phyloP scores from a whole-genome alignment of 2,113 vertebrate genomes.

The Nannobrachium achirus region DNA sequence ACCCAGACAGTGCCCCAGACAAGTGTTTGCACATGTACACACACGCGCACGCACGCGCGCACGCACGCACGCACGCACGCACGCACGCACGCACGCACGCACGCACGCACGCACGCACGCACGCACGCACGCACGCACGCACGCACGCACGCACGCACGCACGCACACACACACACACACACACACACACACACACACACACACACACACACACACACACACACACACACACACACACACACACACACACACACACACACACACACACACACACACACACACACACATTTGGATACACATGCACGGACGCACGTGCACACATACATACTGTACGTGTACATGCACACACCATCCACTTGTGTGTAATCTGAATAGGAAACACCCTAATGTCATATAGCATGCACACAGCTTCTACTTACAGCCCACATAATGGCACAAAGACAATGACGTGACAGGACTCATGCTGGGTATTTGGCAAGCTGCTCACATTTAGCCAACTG shows the following conservation, averaged over 20 bases:
- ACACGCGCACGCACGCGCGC: slow-evolving; percentile 7
- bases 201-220: background rate
- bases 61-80: slow-evolving; percentile 12
- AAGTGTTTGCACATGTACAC: background rate
- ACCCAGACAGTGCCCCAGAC: background rate
- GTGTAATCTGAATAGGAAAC: background rate
- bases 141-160: background rate
- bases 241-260: background rate
- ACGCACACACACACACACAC: background rate
- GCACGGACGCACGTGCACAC: background rate
- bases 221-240: slow-evolving; percentile 21
- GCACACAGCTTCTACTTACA: slow-evolving; percentile 41
- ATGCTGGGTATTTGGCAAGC: slow-evolving; percentile 52
- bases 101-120: background rate
- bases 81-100: background rate
- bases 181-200: background rate
- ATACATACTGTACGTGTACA: too few relatives aligned
- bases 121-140: slow-evolving; percentile 13
- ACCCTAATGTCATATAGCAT: slow-evolving; percentile 7
- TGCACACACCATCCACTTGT: background rate
- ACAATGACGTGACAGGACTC: slow-evolving; percentile 45
- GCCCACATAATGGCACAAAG: slow-evolving; percentile 33
- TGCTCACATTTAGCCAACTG: slow-evolving; percentile 59
- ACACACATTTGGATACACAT: background rate
- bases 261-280: background rate